Conservation (phyloP, 2,113 vertebrate species). For the Sturnira hondurensis region DNA sequence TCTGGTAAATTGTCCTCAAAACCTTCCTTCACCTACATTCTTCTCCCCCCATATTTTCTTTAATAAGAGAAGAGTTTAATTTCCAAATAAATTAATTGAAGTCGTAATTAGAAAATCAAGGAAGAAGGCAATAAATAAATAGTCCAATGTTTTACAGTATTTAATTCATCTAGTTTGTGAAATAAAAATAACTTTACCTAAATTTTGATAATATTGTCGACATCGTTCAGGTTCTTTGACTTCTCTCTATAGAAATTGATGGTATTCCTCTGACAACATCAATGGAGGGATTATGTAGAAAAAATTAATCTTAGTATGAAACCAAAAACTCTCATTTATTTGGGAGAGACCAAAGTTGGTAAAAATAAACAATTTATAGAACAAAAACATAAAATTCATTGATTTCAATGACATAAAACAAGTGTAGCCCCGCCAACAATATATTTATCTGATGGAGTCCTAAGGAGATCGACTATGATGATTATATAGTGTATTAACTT, state of each 20-base stretch:
- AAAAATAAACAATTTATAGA: background rate
- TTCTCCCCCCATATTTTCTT: background rate
- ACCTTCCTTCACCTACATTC: background rate
- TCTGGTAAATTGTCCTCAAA: background rate
- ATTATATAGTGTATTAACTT: background rate
- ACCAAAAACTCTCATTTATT: background rate
- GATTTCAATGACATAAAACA: background rate
- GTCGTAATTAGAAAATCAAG: conserved; percentile 5
- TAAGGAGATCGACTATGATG: background rate
- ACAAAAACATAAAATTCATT: background rate
- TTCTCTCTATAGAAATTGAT: background rate
- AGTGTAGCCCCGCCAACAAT: background rate
- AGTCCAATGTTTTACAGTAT: background rate
- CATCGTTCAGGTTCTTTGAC: background rate
- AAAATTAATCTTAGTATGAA: background rate
- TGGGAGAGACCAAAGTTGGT: background rate
- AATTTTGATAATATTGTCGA: background rate
- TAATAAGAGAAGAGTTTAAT: background rate
- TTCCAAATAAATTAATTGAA: background rate
- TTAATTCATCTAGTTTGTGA: background rate
- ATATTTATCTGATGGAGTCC: background rate
- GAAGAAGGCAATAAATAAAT: background rate
- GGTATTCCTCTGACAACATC: background rate
- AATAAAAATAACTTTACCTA: background rate
- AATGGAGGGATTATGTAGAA: background rate